These are phyloP conservation scores for Criorhina ranunculi DNA, from an alignment of 2,888 invertebrate genomes.

Conservation along the genomic window DNA sequence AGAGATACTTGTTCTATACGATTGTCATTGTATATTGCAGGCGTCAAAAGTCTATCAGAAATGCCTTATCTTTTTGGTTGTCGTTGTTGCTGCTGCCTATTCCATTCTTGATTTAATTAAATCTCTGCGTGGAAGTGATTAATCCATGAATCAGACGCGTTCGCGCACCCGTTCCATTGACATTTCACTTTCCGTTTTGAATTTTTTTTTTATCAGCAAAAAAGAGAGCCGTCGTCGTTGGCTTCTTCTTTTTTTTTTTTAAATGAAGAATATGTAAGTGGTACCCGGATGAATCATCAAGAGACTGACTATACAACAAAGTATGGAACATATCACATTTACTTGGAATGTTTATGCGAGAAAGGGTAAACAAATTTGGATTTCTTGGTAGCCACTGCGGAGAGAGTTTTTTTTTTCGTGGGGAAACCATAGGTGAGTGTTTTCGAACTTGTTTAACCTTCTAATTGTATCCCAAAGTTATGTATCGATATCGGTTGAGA, in stretches of 20 bases:
- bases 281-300: slow-evolving; percentile 50
- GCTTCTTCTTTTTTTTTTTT: too few species aligned
- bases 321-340: slow-evolving; percentile 35
- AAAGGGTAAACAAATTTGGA: slow-evolving; percentile 53
- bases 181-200: slow-evolving; percentile 42
- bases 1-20: slow-evolving; percentile 59
- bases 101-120: slow-evolving; percentile 42
- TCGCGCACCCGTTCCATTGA: slow-evolving; percentile 26
- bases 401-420: slow-evolving; percentile 27
- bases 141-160: slow-evolving; percentile 49
- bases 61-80: slow-evolving; percentile 39
- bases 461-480: neutral
- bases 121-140: slow-evolving; percentile 36
- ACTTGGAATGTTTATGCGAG: slow-evolving; percentile 27
- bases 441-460: slow-evolving; percentile 19
- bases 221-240: neutral
- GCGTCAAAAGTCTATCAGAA: slow-evolving; percentile 41
- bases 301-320: neutral
- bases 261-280: slow-evolving; percentile 22
- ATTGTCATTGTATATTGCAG: slow-evolving; percentile 46
- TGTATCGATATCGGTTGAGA: neutral
- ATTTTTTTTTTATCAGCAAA: slow-evolving; percentile 87
- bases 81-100: slow-evolving; percentile 7
- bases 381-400: slow-evolving; percentile 37
- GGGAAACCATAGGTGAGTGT: neutral